Base-by-base conservation (phyloP, 2,888 invertebrate genomes). In the Agrotis exclamationis region DNA sequence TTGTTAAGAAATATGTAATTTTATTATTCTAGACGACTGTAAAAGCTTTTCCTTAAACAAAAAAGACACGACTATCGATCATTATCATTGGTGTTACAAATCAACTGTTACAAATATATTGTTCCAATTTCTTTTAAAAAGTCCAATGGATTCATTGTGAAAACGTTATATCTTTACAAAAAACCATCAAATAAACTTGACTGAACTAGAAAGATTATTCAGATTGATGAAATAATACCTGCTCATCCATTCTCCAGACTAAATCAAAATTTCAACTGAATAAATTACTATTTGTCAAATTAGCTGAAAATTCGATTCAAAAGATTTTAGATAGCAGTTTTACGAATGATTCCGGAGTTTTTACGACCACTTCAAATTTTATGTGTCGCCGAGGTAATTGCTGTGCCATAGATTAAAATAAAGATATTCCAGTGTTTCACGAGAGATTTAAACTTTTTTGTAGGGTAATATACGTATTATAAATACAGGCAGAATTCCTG, bases 301-400 rank as follows among this genome's bases (percentile, higher is more conserved):
- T 66, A 76, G 63, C 64, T 48, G 63, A 66, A 58, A 81, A 82
- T 73, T 66, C 51, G 64, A 54, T 58, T 59, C 54, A 62, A 79
- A 28, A 67, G 54, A 65, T 81, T 69, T 65, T 28, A 63, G 73
- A 58, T 72, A 59, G 63, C 51, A 62, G 47, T 74, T 82, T 70
- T 59, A 62, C 60, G 69, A 78, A 67, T 74, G 60, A 60, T 82
- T 45, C 22, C 50, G 69, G 57, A 53, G 54, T 60, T 81, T 78
- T 80, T 82, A 80, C 64, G 48, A 69, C 62, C 63, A 54, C 69
- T 82, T 66, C 54, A 59, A 67, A 67, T 70, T 82, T 74, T 80
- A 82, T 80, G 74, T 63, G 67, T 53, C 51, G 58, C 70, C 28
- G 58, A 63, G 69, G 79, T 80, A 80, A 80, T 80, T 82, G 70